phyloP scores from a whole-genome alignment of 2,113 vertebrate species.

The Sminthopsis crassicaudata region DNA sequence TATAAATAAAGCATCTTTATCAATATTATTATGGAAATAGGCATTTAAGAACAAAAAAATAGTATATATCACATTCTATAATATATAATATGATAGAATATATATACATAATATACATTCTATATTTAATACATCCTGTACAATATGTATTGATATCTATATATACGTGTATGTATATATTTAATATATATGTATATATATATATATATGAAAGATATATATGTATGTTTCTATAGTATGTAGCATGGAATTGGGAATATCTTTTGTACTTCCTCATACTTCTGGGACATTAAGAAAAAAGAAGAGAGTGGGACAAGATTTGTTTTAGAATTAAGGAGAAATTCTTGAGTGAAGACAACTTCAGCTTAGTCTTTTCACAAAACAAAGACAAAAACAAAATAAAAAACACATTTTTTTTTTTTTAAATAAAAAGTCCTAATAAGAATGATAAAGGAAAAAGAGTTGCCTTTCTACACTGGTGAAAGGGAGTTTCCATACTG shows the following conservation, averaged over 20 bases:
- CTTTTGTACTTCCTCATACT: background rate
- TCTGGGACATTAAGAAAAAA: background rate
- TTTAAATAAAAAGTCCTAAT: background rate
- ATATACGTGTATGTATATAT: too few species aligned
- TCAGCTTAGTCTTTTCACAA: background rate
- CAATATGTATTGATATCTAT: too few species aligned
- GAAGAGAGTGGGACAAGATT: background rate
- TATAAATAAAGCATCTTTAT: background rate
- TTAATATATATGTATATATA: background rate
- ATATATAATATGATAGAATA: background rate
- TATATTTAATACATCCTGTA: background rate
- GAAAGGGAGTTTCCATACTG: background rate
- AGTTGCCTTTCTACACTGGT: background rate
- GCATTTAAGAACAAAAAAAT: background rate
- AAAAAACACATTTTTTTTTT: background rate
- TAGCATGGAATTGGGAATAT: background rate
- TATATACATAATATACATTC: background rate
- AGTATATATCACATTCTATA: too few species aligned
- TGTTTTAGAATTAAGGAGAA: background rate
- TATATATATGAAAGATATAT: too few species aligned
- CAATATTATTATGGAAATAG: background rate
- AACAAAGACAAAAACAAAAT: background rate
- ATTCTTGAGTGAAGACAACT: background rate
- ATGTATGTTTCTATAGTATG: background rate
- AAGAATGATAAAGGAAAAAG: background rate